A percentile compares a stretch with the other conserved stretches of the same genome.
These are phyloP conservation scores for Xiphophorus hellerii DNA, from an alignment of 2,113 vertebrate genomes.

Conservation along the genomic window DNA sequence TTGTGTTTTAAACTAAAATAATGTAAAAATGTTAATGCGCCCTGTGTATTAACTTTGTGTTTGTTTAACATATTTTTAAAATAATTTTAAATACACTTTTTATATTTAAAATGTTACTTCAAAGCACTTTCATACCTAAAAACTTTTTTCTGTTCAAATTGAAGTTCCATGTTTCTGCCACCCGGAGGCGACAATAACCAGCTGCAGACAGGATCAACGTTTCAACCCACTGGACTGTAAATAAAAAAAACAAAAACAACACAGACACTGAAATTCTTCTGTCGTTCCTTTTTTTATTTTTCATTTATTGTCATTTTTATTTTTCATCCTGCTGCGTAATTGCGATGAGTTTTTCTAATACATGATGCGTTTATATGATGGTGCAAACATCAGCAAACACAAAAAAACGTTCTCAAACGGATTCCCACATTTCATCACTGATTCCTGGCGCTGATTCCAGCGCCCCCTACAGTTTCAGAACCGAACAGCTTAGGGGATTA, in stretches of 20 bases:
- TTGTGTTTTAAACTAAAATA: too few relatives aligned
- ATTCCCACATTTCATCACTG: slow-evolving; percentile 12
- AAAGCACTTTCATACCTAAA: neutral
- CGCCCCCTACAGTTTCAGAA: slow-evolving; percentile 8
- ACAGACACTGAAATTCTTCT: slow-evolving; percentile 18
- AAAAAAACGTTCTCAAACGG: slow-evolving; percentile 40
- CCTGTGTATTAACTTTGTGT: too few relatives aligned
- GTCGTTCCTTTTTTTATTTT: slow-evolving; percentile 55
- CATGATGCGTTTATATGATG: slow-evolving; percentile 68
- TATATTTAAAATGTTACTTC: neutral
- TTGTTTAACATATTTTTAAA: too few relatives aligned
- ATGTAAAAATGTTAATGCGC: too few relatives aligned
- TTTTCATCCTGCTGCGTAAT: slow-evolving; percentile 71
- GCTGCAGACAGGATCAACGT: too few relatives aligned
- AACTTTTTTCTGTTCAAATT: neutral
- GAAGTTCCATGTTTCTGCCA: too few relatives aligned
- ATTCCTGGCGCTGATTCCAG: neutral
- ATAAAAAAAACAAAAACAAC: neutral
- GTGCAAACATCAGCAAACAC: slow-evolving; percentile 77
- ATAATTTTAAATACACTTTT: neutral
- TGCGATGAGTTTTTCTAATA: slow-evolving; percentile 64
- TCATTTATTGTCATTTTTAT: slow-evolving; percentile 36
- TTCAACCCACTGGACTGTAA: neutral
- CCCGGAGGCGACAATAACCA: neutral
- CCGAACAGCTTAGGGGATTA: neutral